phyloP scores from a whole-genome alignment of 2,113 vertebrate genomes.

The Hemichromis elongatus region DNA sequence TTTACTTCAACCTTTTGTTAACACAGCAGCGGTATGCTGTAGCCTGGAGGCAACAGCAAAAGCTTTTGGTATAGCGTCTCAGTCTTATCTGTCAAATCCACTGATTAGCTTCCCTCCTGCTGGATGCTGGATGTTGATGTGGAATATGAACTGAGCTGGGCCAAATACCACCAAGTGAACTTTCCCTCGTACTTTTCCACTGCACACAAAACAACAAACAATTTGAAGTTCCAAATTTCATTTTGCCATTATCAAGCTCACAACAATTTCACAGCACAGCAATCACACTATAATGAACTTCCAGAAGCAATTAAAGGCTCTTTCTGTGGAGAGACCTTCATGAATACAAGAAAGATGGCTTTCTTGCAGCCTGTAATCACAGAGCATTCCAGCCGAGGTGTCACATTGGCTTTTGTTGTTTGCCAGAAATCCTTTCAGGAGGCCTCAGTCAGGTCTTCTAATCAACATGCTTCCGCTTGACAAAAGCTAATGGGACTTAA shows the following conservation, averaged over 20 bases:
- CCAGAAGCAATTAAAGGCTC: constrained; percentile 66
- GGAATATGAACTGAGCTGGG: background rate
- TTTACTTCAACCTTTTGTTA: background rate
- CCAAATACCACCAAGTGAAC: background rate
- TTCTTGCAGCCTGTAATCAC: constrained; percentile 49
- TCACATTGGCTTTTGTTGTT: constrained; percentile 37
- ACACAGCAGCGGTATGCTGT: background rate
- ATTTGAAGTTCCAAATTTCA: constrained; percentile 46
- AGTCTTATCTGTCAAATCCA: constrained; percentile 7
- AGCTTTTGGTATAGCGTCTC: background rate
- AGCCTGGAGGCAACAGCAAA: background rate
- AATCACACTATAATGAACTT: constrained; percentile 73
- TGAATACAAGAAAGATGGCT: constrained; percentile 55
- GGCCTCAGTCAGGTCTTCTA: constrained; percentile 28
- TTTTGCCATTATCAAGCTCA: constrained; percentile 60
- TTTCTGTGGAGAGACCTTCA: constrained; percentile 54
- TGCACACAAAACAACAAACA: constrained; percentile 1
- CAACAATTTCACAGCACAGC: constrained; percentile 73
- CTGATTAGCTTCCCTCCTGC: constrained; percentile 20
- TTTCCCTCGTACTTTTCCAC: background rate
- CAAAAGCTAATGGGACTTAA: constrained; percentile 25
- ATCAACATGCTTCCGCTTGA: constrained; percentile 38
- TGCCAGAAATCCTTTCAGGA: constrained; percentile 52
- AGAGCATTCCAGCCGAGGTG: constrained; percentile 37
- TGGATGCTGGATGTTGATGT: background rate